These are phyloP conservation scores for Fukomys damarensis DNA, from an alignment of 2,113 vertebrate genomes.

Conservation along the genomic window DNA sequence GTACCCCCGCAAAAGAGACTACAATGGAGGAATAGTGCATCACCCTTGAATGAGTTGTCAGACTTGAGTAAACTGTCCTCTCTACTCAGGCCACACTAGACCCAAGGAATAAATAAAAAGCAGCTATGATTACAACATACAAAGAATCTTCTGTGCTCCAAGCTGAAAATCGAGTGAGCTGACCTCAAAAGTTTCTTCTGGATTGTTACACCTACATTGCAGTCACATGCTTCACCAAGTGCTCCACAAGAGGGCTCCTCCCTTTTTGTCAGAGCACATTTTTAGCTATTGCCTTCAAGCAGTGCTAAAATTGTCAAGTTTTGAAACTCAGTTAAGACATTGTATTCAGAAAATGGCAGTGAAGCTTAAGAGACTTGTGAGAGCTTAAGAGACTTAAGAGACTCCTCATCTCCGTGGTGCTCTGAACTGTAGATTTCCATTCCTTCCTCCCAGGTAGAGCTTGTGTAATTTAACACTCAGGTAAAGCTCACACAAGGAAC, in stretches of 20 bases:
- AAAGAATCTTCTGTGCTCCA: background rate
- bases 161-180: background rate
- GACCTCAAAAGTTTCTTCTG: background rate
- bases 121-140: background rate
- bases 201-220: background rate
- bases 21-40: background rate
- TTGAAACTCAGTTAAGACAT: background rate
- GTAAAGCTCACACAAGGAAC: background rate
- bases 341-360: background rate
- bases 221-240: background rate
- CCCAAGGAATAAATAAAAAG: background rate
- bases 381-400: background rate
- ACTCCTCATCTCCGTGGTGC: background rate
- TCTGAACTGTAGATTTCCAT: background rate
- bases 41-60: background rate
- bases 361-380: background rate
- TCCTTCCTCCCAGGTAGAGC: background rate
- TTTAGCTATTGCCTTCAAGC: background rate
- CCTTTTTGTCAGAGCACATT: background rate
- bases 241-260: background rate
- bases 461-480: background rate
- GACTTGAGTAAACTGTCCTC: background rate
- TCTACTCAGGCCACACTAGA: background rate
- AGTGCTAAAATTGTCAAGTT: background rate
- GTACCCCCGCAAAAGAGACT: too few species aligned